Conservation (phyloP, 2,888 invertebrate genomes). For the Desoria tigrina region DNA sequence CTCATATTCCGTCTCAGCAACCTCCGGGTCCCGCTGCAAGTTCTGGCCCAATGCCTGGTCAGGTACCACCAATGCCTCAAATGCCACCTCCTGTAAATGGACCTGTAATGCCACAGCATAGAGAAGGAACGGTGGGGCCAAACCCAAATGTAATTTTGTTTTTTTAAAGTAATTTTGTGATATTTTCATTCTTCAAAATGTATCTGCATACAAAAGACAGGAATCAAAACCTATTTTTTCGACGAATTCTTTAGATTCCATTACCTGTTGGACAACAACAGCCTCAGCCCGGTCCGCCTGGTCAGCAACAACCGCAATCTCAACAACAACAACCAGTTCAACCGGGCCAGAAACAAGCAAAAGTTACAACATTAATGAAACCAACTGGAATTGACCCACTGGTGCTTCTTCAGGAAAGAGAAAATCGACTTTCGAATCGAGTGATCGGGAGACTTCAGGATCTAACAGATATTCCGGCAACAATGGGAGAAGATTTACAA, state of each 20-base stretch:
- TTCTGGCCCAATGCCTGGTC: not conserved
- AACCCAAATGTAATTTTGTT: no score
- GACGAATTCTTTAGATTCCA: no score
- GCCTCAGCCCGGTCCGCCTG: slow-evolving; percentile 12
- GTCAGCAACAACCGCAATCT: slow-evolving; percentile 18
- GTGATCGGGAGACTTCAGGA: no score
- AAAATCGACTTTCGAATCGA: slow-evolving; percentile 71
- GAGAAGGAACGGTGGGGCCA: no score
- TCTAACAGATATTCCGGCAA: slow-evolving; percentile 81
- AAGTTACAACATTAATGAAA: slow-evolving; percentile 77
- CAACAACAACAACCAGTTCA: slow-evolving; percentile 45
- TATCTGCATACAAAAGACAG: no score
- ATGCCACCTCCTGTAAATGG: slow-evolving; percentile 52
- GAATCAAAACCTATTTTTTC: no score
- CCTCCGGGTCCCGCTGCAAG: not conserved
- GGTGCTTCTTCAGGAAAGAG: slow-evolving; percentile 87
- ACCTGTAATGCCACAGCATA: slow-evolving; percentile 37
- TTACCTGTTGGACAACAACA: slow-evolving; percentile 18
- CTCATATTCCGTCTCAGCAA: no score
- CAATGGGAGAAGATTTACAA: slow-evolving; percentile 86
- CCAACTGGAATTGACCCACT: slow-evolving; percentile 93
- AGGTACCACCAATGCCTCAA: slow-evolving; percentile 19
- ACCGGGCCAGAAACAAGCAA: slow-evolving; percentile 31
- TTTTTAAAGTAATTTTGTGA: no score
- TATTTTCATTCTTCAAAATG: no score